A percentile compares a stretch with the other conserved stretches of the same genome.
phyloP scores from a whole-genome alignment of 2,797 vertebrate species.

The Peromyscus eremicus region DNA sequence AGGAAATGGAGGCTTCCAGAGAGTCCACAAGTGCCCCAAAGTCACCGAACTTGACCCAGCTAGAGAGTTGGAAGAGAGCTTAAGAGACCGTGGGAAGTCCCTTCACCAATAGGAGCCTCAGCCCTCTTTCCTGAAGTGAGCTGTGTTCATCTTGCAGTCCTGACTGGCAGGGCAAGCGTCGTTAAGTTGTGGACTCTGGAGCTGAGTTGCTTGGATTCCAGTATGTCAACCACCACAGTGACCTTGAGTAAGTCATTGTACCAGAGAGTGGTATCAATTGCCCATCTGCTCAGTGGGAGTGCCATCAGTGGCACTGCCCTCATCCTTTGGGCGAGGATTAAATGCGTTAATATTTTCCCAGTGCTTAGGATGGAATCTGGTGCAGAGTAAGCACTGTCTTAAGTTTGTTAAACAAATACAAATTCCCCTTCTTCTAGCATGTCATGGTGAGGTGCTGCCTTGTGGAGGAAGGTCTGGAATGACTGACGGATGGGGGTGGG shows the following conservation, averaged over 20 bases:
- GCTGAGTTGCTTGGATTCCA: neutral
- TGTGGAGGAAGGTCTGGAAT: neutral
- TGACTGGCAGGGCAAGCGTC: neutral
- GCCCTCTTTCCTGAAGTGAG: neutral
- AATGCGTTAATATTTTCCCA: slow-evolving; percentile 67
- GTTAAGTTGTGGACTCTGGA: neutral
- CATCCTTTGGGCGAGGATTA: slow-evolving; percentile 36
- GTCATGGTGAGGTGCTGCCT: neutral
- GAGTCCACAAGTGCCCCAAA: slow-evolving; percentile 45
- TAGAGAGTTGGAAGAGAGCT: neutral
- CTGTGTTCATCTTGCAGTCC: neutral
- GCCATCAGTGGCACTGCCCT: slow-evolving; percentile 18
- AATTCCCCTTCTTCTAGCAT: slow-evolving; percentile 49
- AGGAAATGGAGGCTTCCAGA: slow-evolving; percentile 69
- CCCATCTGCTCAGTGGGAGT: neutral
- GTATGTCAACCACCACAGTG: neutral
- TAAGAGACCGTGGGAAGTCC: slow-evolving; percentile 22
- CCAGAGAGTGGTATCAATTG: neutral
- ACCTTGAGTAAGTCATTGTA: slow-evolving; percentile 56
- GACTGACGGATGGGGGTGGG: neutral
- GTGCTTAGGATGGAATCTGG: slow-evolving; percentile 53
- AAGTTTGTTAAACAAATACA: slow-evolving; percentile 70
- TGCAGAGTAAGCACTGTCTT: slow-evolving; percentile 29
- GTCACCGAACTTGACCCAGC: slow-evolving; percentile 38
- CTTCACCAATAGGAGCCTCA: neutral